These are phyloP conservation scores for Selenia dentaria DNA, from an alignment of 2,888 invertebrate genomes.

Conservation along the genomic window DNA sequence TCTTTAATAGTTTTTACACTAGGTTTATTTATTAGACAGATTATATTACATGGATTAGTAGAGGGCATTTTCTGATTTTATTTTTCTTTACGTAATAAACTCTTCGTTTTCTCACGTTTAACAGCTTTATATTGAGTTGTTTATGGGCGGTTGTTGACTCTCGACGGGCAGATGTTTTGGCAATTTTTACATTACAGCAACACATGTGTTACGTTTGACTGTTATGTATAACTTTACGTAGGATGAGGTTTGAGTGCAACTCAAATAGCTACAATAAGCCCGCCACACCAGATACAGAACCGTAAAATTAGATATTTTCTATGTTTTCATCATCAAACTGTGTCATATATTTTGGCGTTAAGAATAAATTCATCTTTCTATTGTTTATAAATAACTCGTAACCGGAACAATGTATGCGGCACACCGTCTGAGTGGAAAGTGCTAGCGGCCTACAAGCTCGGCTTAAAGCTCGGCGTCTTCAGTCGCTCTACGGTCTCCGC, in stretches of 20 bases:
- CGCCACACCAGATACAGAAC: no score
- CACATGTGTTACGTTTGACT: slow-evolving; percentile 25
- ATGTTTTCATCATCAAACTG: slow-evolving; percentile 67
- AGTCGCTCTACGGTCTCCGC: slow-evolving; percentile 67
- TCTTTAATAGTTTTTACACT: slow-evolving; percentile 1
- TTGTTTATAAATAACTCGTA: slow-evolving; percentile 80
- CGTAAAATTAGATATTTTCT: no score
- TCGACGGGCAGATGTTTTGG: slow-evolving; percentile 28
- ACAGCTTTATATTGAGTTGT: slow-evolving; percentile 19
- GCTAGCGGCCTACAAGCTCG: slow-evolving; percentile 57
- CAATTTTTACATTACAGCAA: slow-evolving; percentile 29
- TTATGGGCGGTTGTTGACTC: slow-evolving; percentile 27
- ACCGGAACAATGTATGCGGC: slow-evolving; percentile 79
- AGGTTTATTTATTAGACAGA: no score
- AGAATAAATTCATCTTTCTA: slow-evolving; percentile 74
- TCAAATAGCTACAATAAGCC: slow-evolving; percentile 32
- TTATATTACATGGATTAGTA: no score
- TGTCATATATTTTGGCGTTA: slow-evolving; percentile 73
- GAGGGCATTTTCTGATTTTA: slow-evolving; percentile 2
- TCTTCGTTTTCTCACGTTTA: slow-evolving; percentile 9
- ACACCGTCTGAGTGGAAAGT: slow-evolving; percentile 79
- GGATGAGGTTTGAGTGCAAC: slow-evolving; percentile 25
- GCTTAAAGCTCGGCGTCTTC: slow-evolving; percentile 47
- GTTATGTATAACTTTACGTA: slow-evolving; percentile 35
- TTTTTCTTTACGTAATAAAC: slow-evolving; percentile 5